phyloP scores from a whole-genome alignment of 53 echinoderm and acorn worm genomes.

The Zoroaster sp. region DNA sequence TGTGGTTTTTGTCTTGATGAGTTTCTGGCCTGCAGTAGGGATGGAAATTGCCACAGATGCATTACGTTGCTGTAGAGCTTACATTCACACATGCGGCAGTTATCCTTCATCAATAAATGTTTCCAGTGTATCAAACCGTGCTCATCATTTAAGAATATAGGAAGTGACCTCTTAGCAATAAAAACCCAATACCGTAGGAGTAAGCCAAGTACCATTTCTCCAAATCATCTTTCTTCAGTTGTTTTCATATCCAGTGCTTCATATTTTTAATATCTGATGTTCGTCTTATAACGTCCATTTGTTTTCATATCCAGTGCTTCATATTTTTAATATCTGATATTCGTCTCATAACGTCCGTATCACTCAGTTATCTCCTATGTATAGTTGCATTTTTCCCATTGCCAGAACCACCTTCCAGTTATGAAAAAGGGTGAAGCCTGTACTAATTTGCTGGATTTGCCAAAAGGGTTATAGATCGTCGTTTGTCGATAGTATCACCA shows the following conservation, averaged over 20 bases:
- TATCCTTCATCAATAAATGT: too few species aligned
- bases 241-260: neutral
- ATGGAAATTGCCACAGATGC: neutral
- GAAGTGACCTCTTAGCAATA: too few species aligned
- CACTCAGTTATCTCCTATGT: neutral
- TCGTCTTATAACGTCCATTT: neutral
- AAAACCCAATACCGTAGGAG: too few species aligned
- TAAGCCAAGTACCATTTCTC: too few species aligned
- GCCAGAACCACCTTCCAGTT: neutral
- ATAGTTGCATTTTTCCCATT: neutral
- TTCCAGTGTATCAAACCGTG: neutral
- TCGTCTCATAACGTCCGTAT: neutral
- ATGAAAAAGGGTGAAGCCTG: slow-evolving; percentile 12
- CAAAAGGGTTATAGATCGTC: neutral
- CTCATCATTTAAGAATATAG: neutral
- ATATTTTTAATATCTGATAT: neutral
- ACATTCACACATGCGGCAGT: neutral
- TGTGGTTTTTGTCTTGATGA: neutral
- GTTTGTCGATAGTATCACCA: slow-evolving; percentile 13
- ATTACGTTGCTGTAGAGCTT: neutral
- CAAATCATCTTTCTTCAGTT: too few species aligned
- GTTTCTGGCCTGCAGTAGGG: neutral
- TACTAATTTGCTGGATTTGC: slow-evolving; percentile 27
- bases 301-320: neutral
- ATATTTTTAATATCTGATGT: neutral